Evolutionary conservation across 2,797 vertebrate genomes (phyloP), one percentile per base, ranked within the genome.

Genomic region (Enteromius fasciolatus): DNA sequence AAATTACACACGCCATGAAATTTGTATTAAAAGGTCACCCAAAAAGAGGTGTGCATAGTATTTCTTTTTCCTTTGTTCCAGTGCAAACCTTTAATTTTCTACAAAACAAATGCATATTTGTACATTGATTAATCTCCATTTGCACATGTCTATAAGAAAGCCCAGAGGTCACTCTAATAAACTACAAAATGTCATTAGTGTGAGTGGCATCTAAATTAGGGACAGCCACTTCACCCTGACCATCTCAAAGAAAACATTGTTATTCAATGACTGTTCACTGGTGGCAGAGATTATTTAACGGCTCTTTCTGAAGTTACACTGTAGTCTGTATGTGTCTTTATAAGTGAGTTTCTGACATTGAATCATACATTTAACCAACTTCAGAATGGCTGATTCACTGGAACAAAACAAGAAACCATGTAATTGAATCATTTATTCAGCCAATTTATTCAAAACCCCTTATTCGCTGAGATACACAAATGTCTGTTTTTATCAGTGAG

Each of bases 1-100:
- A 77, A 82, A 85, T 77, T 80, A 85, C 76, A 80, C 59, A 52
- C 11, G 52, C 52, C 48, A 74, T 64, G 66, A 72, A 80, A 83
- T 72, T 67, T 77, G 54, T 69, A 72, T 83, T 70, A 83, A 76
- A 82, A 82, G 63, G 73, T 82, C 73, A 76, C 6, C 36, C 17
- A 5, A 18, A 67, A 82, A 78, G 64, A 20, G 73, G 50, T 67
- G 63, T 75, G 73, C 66, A 36, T 33, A 25, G 52, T 9, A 18
- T 78, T 83, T 31, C 10, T 4, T 83, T 61, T 20, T 48, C 52
- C n/a, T 78, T 83, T 61, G 52, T 63, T 77, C 52, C 66, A 70
- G 61, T n/a, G 48, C 73, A 59, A 82, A 57, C 73, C 72, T 54
- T 59, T 76, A 28, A 82, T 76, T 82, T 76, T 66, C 61, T 67